Evolutionary conservation across 1,140 invertebrate species (phyloP).

Genomic region (Heliconius melpomene): DNA sequence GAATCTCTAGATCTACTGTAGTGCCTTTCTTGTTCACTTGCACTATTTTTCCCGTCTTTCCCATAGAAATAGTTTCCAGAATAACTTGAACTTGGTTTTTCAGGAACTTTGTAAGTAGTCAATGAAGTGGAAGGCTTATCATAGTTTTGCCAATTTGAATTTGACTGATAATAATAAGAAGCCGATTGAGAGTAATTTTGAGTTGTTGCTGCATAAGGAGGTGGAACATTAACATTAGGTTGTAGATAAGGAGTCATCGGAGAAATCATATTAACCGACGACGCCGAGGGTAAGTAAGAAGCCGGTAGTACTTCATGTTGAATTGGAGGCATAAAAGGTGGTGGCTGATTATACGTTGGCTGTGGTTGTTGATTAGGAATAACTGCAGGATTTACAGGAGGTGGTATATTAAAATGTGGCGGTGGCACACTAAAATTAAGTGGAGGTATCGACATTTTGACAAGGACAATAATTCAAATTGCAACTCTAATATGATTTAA

Average conservation of each 20-base stretch:
- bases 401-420: conserved; percentile 49
- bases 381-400: conserved; percentile 28
- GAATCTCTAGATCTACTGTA: conserved; percentile 35
- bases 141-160: conserved; percentile 23
- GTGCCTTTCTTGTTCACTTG: conserved; percentile 22
- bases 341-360: conserved; percentile 41
- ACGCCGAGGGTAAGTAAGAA: conserved; percentile 21
- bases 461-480: neutral
- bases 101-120: conserved; percentile 1
- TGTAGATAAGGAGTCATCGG: conserved; percentile 30
- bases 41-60: conserved; percentile 20
- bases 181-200: conserved; percentile 13
- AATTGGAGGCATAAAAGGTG: conserved; percentile 30
- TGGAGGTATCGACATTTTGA: conserved; percentile 60
- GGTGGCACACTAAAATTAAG: conserved; percentile 63
- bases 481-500: neutral
- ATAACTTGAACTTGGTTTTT: conserved; percentile 5
- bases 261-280: conserved; percentile 20
- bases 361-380: conserved; percentile 38
- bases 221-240: conserved; percentile 32
- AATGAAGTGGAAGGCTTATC: conserved; percentile 14
- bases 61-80: conserved; percentile 21
- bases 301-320: conserved; percentile 45
- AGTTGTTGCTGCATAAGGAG: conserved; percentile 30
- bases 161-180: conserved; percentile 22